Evolutionary conservation across 2,797 vertebrate genomes (phyloP).

Genomic region (Poecilia velifera): DNA sequence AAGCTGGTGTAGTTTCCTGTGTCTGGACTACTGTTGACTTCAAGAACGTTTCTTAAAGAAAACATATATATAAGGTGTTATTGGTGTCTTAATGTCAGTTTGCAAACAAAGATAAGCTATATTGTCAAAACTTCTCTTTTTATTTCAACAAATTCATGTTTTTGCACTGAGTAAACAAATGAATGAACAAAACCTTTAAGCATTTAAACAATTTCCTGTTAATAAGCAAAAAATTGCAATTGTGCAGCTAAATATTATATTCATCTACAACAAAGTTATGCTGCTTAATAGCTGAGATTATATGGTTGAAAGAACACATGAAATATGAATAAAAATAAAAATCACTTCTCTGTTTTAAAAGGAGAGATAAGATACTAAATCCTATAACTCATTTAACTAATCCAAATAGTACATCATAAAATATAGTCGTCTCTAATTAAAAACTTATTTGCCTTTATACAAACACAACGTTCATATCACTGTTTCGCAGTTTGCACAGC

Average conservation of each 20-base stretch:
- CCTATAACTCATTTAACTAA: background rate
- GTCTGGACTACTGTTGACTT: constrained; percentile 1
- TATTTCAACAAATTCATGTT: background rate
- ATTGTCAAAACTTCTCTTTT: background rate
- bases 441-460: no score
- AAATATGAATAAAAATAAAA: background rate
- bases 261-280: background rate
- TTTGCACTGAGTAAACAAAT: background rate
- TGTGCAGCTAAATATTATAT: background rate
- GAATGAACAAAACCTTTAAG: background rate
- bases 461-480: no score
- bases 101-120: background rate
- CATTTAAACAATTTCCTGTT: background rate
- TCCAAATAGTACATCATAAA: background rate
- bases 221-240: background rate
- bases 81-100: background rate
- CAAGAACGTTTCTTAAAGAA: background rate
- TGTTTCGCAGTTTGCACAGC: no score
- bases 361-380: background rate
- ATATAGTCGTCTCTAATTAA: background rate
- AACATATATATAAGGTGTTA: background rate
- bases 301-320: background rate
- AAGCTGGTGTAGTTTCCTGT: constrained; percentile 9
- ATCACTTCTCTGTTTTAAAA: background rate
- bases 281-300: background rate